phyloP scores from a whole-genome alignment of 2,888 invertebrate genomes.

The Eurytoma californica region DNA sequence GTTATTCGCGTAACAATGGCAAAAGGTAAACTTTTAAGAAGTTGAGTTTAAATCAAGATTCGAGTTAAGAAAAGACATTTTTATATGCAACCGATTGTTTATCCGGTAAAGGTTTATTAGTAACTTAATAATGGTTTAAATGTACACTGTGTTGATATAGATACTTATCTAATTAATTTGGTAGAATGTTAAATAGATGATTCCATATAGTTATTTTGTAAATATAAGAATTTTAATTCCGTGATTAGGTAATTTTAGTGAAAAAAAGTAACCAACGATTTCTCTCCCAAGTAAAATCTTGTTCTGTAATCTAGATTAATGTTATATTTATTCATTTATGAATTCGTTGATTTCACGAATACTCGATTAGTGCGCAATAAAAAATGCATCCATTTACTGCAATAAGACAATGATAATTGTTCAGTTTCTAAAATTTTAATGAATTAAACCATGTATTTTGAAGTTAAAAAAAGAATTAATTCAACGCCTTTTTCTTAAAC shows the following conservation, averaged over 20 bases:
- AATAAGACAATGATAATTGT: slow-evolving; percentile 18
- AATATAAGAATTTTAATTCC: slow-evolving; percentile 37
- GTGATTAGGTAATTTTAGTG: slow-evolving; percentile 16
- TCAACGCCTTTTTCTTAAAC: slow-evolving; percentile 9
- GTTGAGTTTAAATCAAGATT: slow-evolving; percentile 24
- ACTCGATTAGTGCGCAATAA: slow-evolving; percentile 5
- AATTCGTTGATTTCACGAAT: slow-evolving; percentile 26
- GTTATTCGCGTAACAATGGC: background rate
- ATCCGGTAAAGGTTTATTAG: slow-evolving; percentile 17
- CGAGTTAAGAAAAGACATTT: slow-evolving; percentile 24
- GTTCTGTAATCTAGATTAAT: slow-evolving; percentile 33
- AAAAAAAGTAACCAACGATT: slow-evolving; percentile 14
- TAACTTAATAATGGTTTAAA: slow-evolving; percentile 20
- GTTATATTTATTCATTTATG: slow-evolving; percentile 48
- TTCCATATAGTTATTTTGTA: slow-evolving; percentile 26
- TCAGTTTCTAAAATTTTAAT: slow-evolving; percentile 5
- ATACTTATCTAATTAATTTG: slow-evolving; percentile 33
- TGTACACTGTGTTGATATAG: slow-evolving; percentile 13
- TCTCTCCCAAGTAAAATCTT: slow-evolving; percentile 34
- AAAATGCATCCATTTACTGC: background rate
- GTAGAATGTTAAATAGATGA: slow-evolving; percentile 29
- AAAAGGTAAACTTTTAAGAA: slow-evolving; percentile 15
- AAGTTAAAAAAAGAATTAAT: slow-evolving; percentile 1
- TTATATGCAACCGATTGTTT: slow-evolving; percentile 6
- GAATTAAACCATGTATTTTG: background rate